A percentile compares a stretch with the other conserved stretches of the same genome.
These are phyloP conservation scores for Auanema freiburgensis DNA, from an alignment of 2,888 invertebrate genomes.

Conservation along the genomic window DNA sequence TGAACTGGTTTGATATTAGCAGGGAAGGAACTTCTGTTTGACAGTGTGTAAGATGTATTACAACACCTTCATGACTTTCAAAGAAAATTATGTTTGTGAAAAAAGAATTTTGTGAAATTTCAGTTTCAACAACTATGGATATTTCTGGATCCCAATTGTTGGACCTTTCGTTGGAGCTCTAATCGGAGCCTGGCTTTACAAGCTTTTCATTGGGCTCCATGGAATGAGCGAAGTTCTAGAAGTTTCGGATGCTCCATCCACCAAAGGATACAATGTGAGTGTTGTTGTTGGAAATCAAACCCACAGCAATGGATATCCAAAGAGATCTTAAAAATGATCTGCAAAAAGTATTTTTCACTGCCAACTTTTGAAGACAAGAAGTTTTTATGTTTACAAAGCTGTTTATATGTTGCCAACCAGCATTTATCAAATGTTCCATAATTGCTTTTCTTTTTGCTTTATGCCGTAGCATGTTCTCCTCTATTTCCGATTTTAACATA, in stretches of 20 bases:
- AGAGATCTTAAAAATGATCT: too few relatives aligned
- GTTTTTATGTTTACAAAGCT: too few relatives aligned
- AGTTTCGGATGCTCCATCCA: constrained; percentile 25
- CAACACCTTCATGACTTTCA: too few relatives aligned
- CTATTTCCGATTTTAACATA: constrained; percentile 3
- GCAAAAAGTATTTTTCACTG: too few relatives aligned
- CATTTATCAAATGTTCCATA: too few relatives aligned
- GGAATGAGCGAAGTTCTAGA: constrained; percentile 64
- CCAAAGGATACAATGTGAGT: constrained; percentile 43
- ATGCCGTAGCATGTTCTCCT: neutral
- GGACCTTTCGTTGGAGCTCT: constrained; percentile 70
- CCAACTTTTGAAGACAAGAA: too few relatives aligned
- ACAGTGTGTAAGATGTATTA: too few relatives aligned
- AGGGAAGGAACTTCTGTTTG: too few relatives aligned
- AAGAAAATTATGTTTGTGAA: too few relatives aligned
- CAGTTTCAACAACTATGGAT: constrained; percentile 64
- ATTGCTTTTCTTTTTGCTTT: too few relatives aligned
- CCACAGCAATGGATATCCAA: neutral
- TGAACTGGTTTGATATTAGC: too few relatives aligned
- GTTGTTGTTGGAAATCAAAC: constrained; percentile 9
- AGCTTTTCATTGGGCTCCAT: constrained; percentile 68
- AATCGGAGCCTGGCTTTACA: constrained; percentile 68
- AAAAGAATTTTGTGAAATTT: constrained; percentile 11
- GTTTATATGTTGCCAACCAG: too few relatives aligned
- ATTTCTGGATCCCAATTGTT: constrained; percentile 70